phyloP scores from a whole-genome alignment of 2,113 vertebrate genomes.

The Aix galericulata region DNA sequence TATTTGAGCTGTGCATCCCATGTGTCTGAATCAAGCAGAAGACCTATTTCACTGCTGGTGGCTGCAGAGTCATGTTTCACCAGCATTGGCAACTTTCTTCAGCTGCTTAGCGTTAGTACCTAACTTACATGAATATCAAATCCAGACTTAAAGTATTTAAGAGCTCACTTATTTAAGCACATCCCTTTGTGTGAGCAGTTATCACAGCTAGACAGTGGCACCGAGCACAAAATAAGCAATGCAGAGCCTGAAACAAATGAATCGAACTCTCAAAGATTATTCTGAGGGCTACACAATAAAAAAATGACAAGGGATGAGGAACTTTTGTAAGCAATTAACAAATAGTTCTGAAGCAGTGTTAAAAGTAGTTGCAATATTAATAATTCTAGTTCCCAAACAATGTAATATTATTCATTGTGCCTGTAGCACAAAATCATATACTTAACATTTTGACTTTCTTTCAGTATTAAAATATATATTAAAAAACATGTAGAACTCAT shows the following conservation, averaged over 20 bases:
- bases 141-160: background rate
- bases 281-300: background rate
- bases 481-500: background rate
- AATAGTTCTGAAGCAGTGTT: background rate
- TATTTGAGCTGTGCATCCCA: background rate
- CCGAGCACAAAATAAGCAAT: background rate
- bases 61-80: background rate
- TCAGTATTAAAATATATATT: background rate
- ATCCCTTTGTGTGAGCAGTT: background rate
- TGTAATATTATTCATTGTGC: background rate
- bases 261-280: background rate
- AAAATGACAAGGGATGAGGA: background rate
- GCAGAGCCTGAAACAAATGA: background rate
- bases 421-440: background rate
- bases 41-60: background rate
- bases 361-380: constrained; percentile 17
- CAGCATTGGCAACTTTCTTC: background rate
- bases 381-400: background rate
- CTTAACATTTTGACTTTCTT: constrained; percentile 18
- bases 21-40: background rate
- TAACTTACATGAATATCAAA: fast-evolving
- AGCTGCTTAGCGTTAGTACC: background rate
- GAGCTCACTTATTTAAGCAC: background rate
- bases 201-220: background rate
- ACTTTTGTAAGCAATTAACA: background rate